Evolutionary conservation across 2,113 vertebrate genomes (phyloP), one percentile per base, ranked within the genome.

Genomic region (Chiloscyllium plagiosum): DNA sequence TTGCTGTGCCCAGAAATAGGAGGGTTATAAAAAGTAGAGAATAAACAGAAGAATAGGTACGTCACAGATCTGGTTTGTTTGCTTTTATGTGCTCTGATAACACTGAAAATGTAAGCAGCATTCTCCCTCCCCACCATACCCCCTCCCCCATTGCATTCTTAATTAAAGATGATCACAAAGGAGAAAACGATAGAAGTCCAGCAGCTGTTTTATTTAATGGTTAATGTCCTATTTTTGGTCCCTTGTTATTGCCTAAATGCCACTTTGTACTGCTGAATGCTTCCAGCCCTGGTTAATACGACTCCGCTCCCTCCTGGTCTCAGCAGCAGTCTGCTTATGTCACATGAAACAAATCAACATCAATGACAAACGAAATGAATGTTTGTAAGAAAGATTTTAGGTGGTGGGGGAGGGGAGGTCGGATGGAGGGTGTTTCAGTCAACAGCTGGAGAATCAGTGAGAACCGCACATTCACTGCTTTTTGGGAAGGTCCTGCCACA

Each of bases 141-240:
- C 8, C 26, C 92, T 96, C 98, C 97, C 97, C 97, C 97, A 98
- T 97, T 96, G 97, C 96, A 96, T 97, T 97, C 97, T 98, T 97
- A 97, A 98, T 98, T 98, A 98, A 98, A 98, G 97, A 97, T 90
- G 87, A 97, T 97, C 95, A 97, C 98, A 96, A 96, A 98, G 98
- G 97, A 96, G 97, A 97, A 97, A 97, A 96, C 96, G 96, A 96
- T 96, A 96, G 96, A 97, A 96, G 96, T 97, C 96, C 96, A 80
- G 96, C 97, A 96, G 96, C 97, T 97, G 96, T 97, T 95, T 98
- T 96, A 96, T 97, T 97, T 98, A 96, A 97, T 96, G 96, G 96
- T 96, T 96, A 96, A 97, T 97, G 96, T 97, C 97, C 96, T 96
- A 97, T 97, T 97, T 97, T 96, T 96, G 69, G 96, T 97, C 96